phyloP scores from a whole-genome alignment of 2,797 vertebrate species.

The Platyrinchus mystaceus region DNA sequence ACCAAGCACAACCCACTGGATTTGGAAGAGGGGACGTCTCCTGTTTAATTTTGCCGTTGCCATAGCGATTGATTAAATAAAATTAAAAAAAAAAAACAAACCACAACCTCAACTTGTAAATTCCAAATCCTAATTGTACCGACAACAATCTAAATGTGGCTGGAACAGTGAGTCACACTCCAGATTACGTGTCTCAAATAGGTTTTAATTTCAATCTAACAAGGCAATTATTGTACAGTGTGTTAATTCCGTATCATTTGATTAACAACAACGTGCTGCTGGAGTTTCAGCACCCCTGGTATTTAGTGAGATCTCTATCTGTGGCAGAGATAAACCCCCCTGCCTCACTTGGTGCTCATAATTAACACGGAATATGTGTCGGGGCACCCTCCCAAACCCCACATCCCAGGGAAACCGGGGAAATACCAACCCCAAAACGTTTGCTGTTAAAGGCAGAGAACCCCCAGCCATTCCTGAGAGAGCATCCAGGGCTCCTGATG shows the following conservation, averaged over 20 bases:
- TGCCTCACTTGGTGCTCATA: not conserved
- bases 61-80: slow-evolving; percentile 62
- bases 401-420: not conserved
- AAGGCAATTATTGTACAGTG: slow-evolving; percentile 69
- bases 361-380: not conserved
- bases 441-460: not conserved
- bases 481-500: not conserved
- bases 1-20: not conserved
- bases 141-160: slow-evolving; percentile 70
- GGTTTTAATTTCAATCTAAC: slow-evolving; percentile 65
- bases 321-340: not conserved
- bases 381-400: not conserved
- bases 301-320: not conserved
- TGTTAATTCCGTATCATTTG: slow-evolving; percentile 61
- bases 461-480: not conserved
- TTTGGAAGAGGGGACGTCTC: slow-evolving; percentile 24
- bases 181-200: slow-evolving; percentile 60
- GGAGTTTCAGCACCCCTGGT: not conserved
- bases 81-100: not conserved
- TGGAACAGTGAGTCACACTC: slow-evolving; percentile 65
- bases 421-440: too few species aligned
- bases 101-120: slow-evolving; percentile 25
- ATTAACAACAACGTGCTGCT: slow-evolving; percentile 46
- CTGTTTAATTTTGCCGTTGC: slow-evolving; percentile 66
- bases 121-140: slow-evolving; percentile 71